Base-by-base conservation (phyloP, 2,888 invertebrate species). In the Phyllotreta cruciferae region DNA sequence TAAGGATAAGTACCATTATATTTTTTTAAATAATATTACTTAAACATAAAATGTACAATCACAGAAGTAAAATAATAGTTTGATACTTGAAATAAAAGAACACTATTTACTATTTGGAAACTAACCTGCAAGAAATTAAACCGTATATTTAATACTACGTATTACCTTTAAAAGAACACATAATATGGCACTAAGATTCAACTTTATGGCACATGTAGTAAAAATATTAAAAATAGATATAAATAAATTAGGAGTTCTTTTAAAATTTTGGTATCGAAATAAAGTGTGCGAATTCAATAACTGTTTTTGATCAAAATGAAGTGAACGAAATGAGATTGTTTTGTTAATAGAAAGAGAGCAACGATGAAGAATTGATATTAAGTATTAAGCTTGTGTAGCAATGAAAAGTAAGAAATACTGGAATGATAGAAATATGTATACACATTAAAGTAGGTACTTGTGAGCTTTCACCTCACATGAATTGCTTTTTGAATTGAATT, bases 211-310 rank as follows among this genome's bases (percentile, higher is more conserved):
- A 24, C 24, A 24, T 1, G 24, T 24, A 24, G 24, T 24, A 24
- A 24, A 3, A 24, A 24, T 24, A 24, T 34, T 34, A 47, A 8
- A 45, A 47, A 47, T 10, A 24, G 24, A 24, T 24, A 24, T 24
- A 4, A 3, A 24, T 60, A 34, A 61, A 39, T 45, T 11, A 44
- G 5, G 10, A 39, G 42, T n/a, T 52, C 13, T 50, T 42, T 34
- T 37, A 54, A 24, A 24, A 24, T 24, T 24, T 24, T 24, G 4
- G 24, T 4, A 24, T 24, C 24, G 24, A 24, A 24, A 54, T 39
- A 10, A 35, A 44, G 42, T 45, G 60, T 44, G 65, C 66, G 70
- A 70, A 70, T 70, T 70, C 70, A 70, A 70, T 70, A 70, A 68
- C 70, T 70, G 70, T 55, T 61, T 62, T 55, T 35, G 53, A 45